Conservation (phyloP, 2,888 invertebrate genomes). For the Ellobium chinense region DNA sequence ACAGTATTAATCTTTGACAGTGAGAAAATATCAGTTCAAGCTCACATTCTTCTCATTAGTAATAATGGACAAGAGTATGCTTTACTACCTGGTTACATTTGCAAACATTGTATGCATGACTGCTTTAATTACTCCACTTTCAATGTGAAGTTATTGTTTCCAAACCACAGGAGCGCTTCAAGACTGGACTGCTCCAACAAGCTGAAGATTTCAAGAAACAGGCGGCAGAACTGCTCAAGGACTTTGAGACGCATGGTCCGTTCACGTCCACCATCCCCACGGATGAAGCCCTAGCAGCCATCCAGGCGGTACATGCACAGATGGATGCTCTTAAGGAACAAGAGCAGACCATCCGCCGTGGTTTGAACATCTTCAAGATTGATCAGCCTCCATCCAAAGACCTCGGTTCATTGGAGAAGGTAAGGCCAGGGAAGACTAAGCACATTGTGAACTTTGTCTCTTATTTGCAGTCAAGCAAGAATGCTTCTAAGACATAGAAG, state of each 20-base stretch:
- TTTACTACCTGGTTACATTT: no score
- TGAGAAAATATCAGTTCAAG: no score
- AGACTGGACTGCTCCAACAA: conserved; percentile 85
- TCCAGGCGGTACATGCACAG: conserved; percentile 70
- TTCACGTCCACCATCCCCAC: conserved; percentile 73
- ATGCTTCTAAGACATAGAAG: no score
- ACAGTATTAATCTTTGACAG: no score
- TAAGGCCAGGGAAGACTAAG: no score
- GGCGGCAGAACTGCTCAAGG: conserved; percentile 84
- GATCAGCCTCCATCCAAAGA: conserved; percentile 84
- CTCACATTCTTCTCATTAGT: no score
- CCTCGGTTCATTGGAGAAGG: conserved; percentile 77
- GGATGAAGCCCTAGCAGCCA: conserved; percentile 73
- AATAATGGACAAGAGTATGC: no score
- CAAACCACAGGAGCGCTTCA: conserved; percentile 81
- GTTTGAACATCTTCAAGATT: conserved; percentile 88
- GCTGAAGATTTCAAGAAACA: conserved; percentile 87
- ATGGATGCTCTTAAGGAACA: conserved; percentile 82
- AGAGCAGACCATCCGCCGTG: conserved; percentile 83
- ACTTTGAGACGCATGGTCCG: conserved; percentile 84
- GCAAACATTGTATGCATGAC: no score
- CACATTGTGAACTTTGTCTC: no score
- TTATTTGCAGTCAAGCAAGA: no score
- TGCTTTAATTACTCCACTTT: no score
- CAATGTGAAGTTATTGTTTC: no score